phyloP scores from a whole-genome alignment of 2,113 vertebrate genomes.

The Arizona elegans region DNA sequence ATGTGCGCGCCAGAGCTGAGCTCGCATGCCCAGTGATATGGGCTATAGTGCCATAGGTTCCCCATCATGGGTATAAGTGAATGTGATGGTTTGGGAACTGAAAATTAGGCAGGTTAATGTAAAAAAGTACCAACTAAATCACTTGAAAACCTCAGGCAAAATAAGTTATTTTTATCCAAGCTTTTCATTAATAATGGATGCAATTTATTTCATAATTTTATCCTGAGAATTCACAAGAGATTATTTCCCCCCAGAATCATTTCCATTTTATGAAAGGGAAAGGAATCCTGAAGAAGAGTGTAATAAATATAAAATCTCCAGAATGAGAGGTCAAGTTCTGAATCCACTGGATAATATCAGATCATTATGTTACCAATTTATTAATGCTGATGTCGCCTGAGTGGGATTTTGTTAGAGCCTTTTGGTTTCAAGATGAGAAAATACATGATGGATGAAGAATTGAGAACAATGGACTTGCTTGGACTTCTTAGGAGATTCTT shows the following conservation, averaged over 20 bases:
- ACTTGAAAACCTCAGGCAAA: not conserved
- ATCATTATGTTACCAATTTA: constrained; percentile 12
- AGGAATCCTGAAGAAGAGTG: not conserved
- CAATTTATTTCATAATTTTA: not conserved
- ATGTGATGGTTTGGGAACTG: not conserved
- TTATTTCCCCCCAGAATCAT: not conserved
- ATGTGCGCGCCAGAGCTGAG: too few species aligned
- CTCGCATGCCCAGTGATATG: too few species aligned
- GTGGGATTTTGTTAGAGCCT: not conserved
- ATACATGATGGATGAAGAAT: not conserved
- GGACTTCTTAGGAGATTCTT: constrained; percentile 21
- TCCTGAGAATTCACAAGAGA: not conserved
- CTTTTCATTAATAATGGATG: not conserved
- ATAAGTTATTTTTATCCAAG: not conserved
- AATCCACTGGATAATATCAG: not conserved
- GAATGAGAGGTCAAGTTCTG: not conserved
- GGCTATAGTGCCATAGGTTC: too few species aligned
- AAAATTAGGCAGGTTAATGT: not conserved
- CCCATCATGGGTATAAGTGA: not conserved
- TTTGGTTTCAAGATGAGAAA: not conserved
- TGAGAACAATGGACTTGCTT: constrained; percentile 1
- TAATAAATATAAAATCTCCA: not conserved
- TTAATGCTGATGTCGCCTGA: constrained; percentile 11
- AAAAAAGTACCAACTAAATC: not conserved
- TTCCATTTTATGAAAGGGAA: not conserved